Conservation (phyloP, 1,140 invertebrate genomes). For the Drosophila serrata region DNA sequence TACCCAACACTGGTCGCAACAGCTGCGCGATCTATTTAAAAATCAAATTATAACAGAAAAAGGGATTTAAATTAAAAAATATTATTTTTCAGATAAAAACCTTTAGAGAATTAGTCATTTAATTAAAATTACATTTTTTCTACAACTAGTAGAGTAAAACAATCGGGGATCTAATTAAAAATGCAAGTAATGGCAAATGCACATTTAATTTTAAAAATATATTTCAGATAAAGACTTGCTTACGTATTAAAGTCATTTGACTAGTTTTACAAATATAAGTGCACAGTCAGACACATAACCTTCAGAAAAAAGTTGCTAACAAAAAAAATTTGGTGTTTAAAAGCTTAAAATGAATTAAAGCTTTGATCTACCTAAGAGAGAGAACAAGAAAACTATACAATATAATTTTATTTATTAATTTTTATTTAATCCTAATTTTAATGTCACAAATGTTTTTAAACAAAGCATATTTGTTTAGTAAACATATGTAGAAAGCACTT, state of each 20-base stretch:
- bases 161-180: too few species aligned
- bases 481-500: neutral
- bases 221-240: too few species aligned
- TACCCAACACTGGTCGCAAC: constrained; percentile 44
- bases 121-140: too few species aligned
- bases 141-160: too few species aligned
- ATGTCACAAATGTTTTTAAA: neutral
- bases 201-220: too few species aligned
- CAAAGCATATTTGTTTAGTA: neutral
- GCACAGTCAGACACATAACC: neutral
- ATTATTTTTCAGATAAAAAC: neutral
- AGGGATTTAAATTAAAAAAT: too few species aligned
- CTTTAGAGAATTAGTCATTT: too few species aligned
- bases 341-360: neutral
- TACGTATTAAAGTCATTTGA: too few species aligned
- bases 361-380: neutral
- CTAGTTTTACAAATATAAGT: neutral
- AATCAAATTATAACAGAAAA: neutral
- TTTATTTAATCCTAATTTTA: neutral
- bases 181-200: too few species aligned
- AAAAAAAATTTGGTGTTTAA: neutral
- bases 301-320: neutral
- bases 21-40: constrained; percentile 15
- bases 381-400: neutral
- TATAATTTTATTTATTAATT: neutral